A percentile compares a stretch with the other conserved stretches of the same genome.
phyloP scores from a whole-genome alignment of 2,113 vertebrate species.

The Sialia sialis region DNA sequence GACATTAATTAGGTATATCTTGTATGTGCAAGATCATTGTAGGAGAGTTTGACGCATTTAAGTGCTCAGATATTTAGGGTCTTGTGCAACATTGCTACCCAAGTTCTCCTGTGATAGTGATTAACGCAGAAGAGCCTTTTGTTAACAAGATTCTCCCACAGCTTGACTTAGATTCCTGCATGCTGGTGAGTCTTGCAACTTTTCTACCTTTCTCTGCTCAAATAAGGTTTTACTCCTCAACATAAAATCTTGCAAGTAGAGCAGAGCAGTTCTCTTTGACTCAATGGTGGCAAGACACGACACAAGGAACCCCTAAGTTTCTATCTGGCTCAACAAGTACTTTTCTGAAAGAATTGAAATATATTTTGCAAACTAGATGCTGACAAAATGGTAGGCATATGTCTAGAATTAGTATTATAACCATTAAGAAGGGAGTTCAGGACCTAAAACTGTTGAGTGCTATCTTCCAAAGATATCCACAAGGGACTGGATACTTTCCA shows the following conservation, averaged over 20 bases:
- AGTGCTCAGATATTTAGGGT: accelerated
- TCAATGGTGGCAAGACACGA: accelerated
- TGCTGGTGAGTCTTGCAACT: not conserved
- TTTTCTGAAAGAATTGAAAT: not conserved
- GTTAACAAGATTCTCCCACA: not conserved
- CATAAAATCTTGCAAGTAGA: not conserved
- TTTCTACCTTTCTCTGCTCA: not conserved
- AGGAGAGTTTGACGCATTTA: not conserved
- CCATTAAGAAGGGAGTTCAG: not conserved
- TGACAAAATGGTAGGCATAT: not conserved
- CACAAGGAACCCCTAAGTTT: not conserved
- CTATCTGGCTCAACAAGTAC: not conserved
- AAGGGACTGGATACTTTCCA: not conserved
- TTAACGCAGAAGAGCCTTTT: not conserved
- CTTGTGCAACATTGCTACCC: not conserved
- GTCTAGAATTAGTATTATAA: not conserved
- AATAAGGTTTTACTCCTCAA: not conserved
- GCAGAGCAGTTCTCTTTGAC: not conserved
- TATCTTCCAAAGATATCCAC: not conserved
- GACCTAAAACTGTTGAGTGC: not conserved
- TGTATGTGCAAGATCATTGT: not conserved
- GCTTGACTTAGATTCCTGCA: not conserved
- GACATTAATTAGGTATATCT: not conserved
- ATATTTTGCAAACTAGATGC: not conserved
- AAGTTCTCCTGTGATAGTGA: not conserved